Base-by-base conservation (phyloP, 2,113 vertebrate genomes). In the Perca schrenkii region DNA sequence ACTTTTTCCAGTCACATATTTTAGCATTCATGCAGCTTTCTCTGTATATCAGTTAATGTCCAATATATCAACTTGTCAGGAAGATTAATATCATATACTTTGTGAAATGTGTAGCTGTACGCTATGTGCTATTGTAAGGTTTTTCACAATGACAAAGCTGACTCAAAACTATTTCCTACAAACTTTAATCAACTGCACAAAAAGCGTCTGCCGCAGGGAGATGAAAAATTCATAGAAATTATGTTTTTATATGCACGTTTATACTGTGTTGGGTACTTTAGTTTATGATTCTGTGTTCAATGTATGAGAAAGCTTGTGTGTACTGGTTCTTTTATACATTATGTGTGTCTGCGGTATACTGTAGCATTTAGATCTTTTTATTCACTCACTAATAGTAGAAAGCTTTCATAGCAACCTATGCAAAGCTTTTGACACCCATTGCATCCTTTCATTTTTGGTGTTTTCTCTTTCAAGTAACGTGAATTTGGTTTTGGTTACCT, bases 71-170 rank as follows among this genome's bases (percentile, higher is more conserved):
- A 64, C 71, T 50, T 90, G 81, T 87, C 89, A 90, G 50, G 61
- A 86, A 91, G 90, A 90, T 89, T 84, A 86, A 91, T 93, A 89
- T 89, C 34, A 84, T 88, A 86, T 88, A 68, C 71, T 79, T 72
- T 79, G 74, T 87, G 77, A 70, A 84, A 75, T 11, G 62, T 64
- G 53, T 61, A 60, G 72, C 74, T 58, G 57, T 81, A 66, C 75
- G 73, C 46, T 52, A 54, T 43, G 11, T 84, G 84, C 74, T 74
- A 36, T 61, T 86, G 76, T 81, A 61, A 73, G 52, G 65, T 82
- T 82, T 90, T 82, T 82, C 77, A 54, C 68, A 79, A 68, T 80
- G 84, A 88, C 76, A 34, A 71, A 86, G 82, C 72, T 84, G 80
- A 80, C 68, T 84, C 72, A 1, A 82, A 92, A 90, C 80, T 47